Evolutionary conservation across 2,113 vertebrate species (phyloP), one percentile per base, ranked within the genome.

Genomic region (Otolemur garnettii): DNA sequence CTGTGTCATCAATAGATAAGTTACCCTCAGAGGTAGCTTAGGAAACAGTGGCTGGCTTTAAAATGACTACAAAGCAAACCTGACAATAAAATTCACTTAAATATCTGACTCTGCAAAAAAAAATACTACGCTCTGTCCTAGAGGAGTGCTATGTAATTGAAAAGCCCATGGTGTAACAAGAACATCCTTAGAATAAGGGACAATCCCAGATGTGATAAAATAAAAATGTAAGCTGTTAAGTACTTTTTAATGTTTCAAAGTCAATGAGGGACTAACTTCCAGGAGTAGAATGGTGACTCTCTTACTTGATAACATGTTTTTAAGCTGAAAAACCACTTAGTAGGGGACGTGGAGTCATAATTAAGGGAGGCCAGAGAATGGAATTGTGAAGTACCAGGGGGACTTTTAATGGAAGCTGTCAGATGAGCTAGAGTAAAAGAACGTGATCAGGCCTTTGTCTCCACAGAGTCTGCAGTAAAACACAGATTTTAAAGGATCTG

Each of bases 91-190:
- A 97, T 93, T 95, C 95, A 94, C 95, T 95, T 95, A 95, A 97
- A 95, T 93, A 90, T 94, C 97, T 97, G 96, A 97, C 92, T 97
- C 93, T 94, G 97, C 87, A 97, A 96, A 96, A 96, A 96, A 94
- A 89, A 64, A 81, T 21, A 96, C 86, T 92, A 64, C 4, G 11
- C 53, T 87, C 60, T 71, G 87, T 93, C 96, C 96, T 96, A 38
- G 75, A 94, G 91, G 95, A 96, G 45, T 26, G 6, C 50, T 72
- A 66, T 22, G 64, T 93, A 96, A 98, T 91, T 97, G 94, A 75
- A 95, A 96, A 94, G 91, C 38, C 89, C 30, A 7, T 18, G 74
- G 82, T 71, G 2, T 60, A 96, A 89, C 91, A 85, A 93, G 95
- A 91, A 83, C 53, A 95, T 91, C 74, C 60, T 94, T 75, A 95